Base-by-base conservation (phyloP, 2,797 vertebrate genomes). In the Rhincodon typus region DNA sequence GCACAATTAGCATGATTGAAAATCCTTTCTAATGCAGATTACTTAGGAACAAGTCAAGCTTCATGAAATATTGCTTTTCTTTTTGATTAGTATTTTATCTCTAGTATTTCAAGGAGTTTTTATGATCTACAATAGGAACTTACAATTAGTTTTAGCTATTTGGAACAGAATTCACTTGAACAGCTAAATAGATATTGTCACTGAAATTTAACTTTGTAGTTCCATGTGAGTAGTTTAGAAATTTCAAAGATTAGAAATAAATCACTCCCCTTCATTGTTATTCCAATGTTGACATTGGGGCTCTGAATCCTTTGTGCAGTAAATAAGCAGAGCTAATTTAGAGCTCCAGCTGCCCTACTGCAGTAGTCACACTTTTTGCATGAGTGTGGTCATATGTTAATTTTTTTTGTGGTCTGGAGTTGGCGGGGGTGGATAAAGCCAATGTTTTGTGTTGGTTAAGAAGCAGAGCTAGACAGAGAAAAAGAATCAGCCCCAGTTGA, bases 181-280 rank as follows among this genome's bases (percentile, higher is more conserved):
- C 46, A 74, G 69, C 69, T 74, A 46, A 70, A 50, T 74, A 67
- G 42, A 72, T 23, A 12, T 46, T n/a, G 90, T 70, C n/a, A 74
- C 70, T 74, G 69, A 95, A 95, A 77, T 57, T 95, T 95, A 50
- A 53, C 42, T 53, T 94, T 34, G 62, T 67, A 23, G 57, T 90
- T 57, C n/a, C 15, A n/a, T 62, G 30, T 34, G 27, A 62, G 30
- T n/a, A 5, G 15, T 93, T 42, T 93, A 67, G n/a, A 93, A 93
- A 42, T 93, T 69, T 93, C 90, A 25, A 8, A 67, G 62, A 93
- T 93, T 67, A 67, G 19, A 19, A 93, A 38, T 66, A 93, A 93
- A 93, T 67, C 23, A 42, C 67, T n/a, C 4, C 19, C 90, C 23
- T 13, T 38, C 67, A 34, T 8, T 25, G 19, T 15, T 91, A 34